Percentiles rank a stretch among this genome's conserved stretches.
Conservation (phyloP, 2,888 invertebrate genomes). For the Synanthedon andrenaeformis region DNA sequence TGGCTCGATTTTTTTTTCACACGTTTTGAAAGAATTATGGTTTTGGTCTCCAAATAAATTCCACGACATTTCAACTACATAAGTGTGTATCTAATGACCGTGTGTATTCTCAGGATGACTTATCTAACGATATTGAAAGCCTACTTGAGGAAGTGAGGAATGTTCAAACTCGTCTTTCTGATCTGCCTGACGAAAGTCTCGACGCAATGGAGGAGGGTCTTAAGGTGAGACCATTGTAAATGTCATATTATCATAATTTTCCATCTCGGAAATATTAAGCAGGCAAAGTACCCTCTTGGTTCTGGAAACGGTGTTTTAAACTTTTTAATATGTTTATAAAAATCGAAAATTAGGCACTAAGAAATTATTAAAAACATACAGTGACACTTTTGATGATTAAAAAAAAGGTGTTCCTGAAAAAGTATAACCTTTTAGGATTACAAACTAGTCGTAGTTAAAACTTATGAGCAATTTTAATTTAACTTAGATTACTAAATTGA, state of each 20-base stretch:
- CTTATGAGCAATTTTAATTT: too few species aligned
- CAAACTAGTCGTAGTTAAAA: too few species aligned
- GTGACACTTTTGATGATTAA: slow-evolving; percentile 75
- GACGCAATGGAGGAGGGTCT: slow-evolving; percentile 78
- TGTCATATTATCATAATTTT: slow-evolving; percentile 12
- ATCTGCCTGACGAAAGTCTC: slow-evolving; percentile 78
- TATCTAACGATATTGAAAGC: slow-evolving; percentile 76
- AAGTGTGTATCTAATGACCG: slow-evolving; percentile 37
- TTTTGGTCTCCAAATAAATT: slow-evolving; percentile 5
- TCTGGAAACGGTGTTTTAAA: background rate
- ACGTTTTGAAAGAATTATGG: too few species aligned
- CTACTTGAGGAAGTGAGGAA: slow-evolving; percentile 76
- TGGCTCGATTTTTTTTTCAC: too few species aligned
- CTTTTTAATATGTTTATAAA: slow-evolving; percentile 23
- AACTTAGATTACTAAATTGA: too few species aligned
- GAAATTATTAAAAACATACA: too few species aligned
- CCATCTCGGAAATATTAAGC: too few species aligned
- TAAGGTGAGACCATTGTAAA: slow-evolving; percentile 71
- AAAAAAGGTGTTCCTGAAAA: background rate
- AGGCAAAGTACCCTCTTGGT: background rate
- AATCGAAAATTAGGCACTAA: too few species aligned
- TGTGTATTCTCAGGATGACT: slow-evolving; percentile 72
- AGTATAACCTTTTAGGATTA: too few species aligned
- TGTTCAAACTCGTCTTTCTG: slow-evolving; percentile 75
- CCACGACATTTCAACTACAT: slow-evolving; percentile 5